Base-by-base conservation (phyloP, 2,888 invertebrate species). In the Cheiracanthium punctorium region DNA sequence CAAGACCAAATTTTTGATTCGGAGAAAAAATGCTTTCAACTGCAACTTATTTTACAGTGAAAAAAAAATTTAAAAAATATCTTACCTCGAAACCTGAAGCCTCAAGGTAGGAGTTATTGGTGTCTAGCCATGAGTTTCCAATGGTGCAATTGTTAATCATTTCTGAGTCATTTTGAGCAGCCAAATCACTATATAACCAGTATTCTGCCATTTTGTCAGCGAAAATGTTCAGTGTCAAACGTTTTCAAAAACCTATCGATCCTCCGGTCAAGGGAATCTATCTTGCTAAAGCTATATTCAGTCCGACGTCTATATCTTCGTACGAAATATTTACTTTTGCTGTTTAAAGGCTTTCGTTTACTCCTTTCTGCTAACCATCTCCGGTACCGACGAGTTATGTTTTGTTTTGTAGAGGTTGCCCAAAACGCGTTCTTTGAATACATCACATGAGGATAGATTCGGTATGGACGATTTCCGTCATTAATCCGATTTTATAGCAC, bases 371-470 rank as follows among this genome's bases (percentile, higher is more conserved):
- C 41, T 30, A 69, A 58, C 58, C 77, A 67, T 72, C 79, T 73
- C 43, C 71, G 32, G 32, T 70, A 71, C n/a, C 80, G 69, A 8
- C 80, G 80, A 33, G 64, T 32, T 32, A 80, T 43, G 74, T 70
- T 64, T 80, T 74, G 75, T 24, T 80, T 80, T 1, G 41, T 74
- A 65, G 43, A 69, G 41, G 74, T 48, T 65, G 79, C 64, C 75
- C 86, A 86, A 80, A 58, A 75, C 86, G 75, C 80, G 80, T 80
- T 86, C 32, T 41, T 58, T 80, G 86, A 76, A 86, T 86, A 80
- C 86, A 86, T 86, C 86, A 86, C 86, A 80, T 86, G 86, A 76
- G 86, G 86, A 86, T 79, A 80, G 79, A 85, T 74, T 80, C 70
- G 33, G 33, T 69, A 69, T 69, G 69, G 28, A 17, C 32, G 69